Evolutionary conservation across 2,113 vertebrate species (phyloP).

Genomic region (Sphaerodactylus townsendi): DNA sequence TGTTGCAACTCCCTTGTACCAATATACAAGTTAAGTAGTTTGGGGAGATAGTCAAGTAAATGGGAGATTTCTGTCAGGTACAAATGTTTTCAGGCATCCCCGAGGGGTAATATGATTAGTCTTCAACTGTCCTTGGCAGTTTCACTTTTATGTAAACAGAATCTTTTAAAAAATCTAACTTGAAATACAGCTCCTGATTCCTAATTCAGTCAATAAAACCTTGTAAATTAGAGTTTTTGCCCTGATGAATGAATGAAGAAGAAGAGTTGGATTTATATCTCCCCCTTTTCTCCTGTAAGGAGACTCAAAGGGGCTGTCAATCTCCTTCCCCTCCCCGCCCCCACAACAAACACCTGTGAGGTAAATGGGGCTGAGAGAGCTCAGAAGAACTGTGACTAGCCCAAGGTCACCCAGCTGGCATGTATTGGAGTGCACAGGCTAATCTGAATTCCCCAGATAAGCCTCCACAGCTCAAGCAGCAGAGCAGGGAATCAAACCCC

Average conservation of each 20-base stretch:
- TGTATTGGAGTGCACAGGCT: no score
- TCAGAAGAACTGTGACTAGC: no score
- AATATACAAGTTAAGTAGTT: conserved; percentile 6
- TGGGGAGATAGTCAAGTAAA: conserved; percentile 43
- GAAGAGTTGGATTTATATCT: no score
- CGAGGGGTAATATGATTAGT: conserved; percentile 27
- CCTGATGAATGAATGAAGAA: not conserved
- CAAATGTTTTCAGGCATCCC: conserved; percentile 9
- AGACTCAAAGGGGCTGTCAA: no score
- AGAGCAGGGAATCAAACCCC: no score
- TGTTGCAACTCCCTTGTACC: not conserved
- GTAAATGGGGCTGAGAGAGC: no score
- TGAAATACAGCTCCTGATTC: not conserved
- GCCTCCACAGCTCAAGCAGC: no score
- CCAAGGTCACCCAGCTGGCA: no score
- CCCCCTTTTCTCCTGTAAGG: no score
- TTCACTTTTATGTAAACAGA: conserved; percentile 2
- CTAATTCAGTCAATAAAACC: not conserved
- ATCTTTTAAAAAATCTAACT: not conserved
- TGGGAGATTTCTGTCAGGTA: conserved; percentile 6
- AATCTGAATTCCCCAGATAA: no score
- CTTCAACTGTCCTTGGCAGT: not conserved
- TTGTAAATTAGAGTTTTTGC: not conserved
- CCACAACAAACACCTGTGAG: no score
- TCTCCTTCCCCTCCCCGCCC: no score